These are phyloP conservation scores for Synanceia verrucosa DNA, from an alignment of 2,797 vertebrate species.

Conservation along the genomic window DNA sequence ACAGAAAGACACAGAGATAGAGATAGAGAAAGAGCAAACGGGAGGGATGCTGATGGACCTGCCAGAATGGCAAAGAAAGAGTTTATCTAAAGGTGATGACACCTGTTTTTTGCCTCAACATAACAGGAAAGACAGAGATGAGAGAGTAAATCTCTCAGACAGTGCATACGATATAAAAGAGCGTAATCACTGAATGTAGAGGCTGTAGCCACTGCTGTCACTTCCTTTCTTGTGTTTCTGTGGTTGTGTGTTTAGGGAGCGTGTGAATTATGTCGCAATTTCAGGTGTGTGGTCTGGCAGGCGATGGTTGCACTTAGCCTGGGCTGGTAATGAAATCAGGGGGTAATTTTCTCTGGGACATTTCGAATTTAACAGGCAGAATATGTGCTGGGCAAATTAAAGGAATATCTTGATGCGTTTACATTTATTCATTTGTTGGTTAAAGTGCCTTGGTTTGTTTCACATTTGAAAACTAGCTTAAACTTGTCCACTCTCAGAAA, in stretches of 20 bases:
- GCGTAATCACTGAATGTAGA: conserved; percentile 40
- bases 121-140: conserved; percentile 18
- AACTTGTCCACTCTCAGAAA: background rate
- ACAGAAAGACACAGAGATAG: background rate
- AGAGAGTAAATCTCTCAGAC: conserved; percentile 26
- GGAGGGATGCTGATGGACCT: conserved; percentile 18
- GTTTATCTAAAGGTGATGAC: conserved; percentile 33
- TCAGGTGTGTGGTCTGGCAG: conserved; percentile 6
- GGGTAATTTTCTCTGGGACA: conserved; percentile 27
- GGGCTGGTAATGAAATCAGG: conserved; percentile 53
- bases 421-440: background rate
- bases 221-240: conserved; percentile 4
- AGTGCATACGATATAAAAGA: conserved; percentile 32
- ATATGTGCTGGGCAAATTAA: background rate
- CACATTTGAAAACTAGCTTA: background rate
- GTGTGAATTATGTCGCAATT: conserved; percentile 34
- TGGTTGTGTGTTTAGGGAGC: background rate
- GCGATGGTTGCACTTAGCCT: conserved; percentile 19
- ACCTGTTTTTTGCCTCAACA: conserved; percentile 34
- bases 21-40: background rate
- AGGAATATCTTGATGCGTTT: background rate
- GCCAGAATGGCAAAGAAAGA: conserved; percentile 32
- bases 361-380: background rate
- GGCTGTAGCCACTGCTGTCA: conserved; percentile 38
- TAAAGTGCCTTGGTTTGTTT: background rate